These are phyloP conservation scores for Drosophila repletoides DNA, from an alignment of 1,140 invertebrate genomes.

Conservation along the genomic window DNA sequence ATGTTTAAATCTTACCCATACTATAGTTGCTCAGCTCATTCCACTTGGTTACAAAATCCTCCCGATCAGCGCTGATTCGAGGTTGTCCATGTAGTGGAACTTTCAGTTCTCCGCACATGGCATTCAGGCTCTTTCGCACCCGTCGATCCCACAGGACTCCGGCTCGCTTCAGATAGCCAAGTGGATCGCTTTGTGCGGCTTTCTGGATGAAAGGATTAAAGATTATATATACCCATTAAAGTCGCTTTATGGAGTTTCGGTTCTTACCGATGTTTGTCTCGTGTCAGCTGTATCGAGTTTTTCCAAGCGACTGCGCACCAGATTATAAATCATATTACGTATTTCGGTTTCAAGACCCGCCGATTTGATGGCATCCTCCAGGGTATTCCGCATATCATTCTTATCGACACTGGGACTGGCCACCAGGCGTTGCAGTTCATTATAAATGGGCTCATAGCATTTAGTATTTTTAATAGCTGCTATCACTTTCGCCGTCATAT, in stretches of 20 bases:
- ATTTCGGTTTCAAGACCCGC: slow-evolving; percentile 91
- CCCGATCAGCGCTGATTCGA: slow-evolving; percentile 89
- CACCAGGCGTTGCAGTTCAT: slow-evolving; percentile 85
- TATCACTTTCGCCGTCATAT: slow-evolving; percentile 86
- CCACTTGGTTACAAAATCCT: slow-evolving; percentile 94
- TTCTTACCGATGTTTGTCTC: slow-evolving; percentile 46
- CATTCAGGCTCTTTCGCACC: slow-evolving; percentile 96
- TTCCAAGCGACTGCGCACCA: slow-evolving; percentile 84
- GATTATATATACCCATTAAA: not conserved
- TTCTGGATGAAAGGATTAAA: slow-evolving; percentile 29
- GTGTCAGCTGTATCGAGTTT: slow-evolving; percentile 30
- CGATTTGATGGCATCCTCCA: slow-evolving; percentile 88
- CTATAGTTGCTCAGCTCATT: slow-evolving; percentile 95
- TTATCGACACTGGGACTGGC: slow-evolving; percentile 88
- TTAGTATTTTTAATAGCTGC: slow-evolving; percentile 85
- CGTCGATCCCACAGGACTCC: slow-evolving; percentile 96
- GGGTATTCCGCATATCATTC: slow-evolving; percentile 89
- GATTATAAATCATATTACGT: slow-evolving; percentile 91
- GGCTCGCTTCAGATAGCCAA: slow-evolving; percentile 90
- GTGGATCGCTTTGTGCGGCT: slow-evolving; percentile 83
- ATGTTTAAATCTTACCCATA: slow-evolving; percentile 89
- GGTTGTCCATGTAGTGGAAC: slow-evolving; percentile 88
- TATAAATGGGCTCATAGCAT: slow-evolving; percentile 86
- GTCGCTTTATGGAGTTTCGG: too few species aligned
- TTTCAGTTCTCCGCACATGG: slow-evolving; percentile 95